Percentiles rank a stretch among this genome's conserved stretches.
Evolutionary conservation across 2,888 invertebrate species (phyloP).

Genomic region (Cerastoderma edule): DNA sequence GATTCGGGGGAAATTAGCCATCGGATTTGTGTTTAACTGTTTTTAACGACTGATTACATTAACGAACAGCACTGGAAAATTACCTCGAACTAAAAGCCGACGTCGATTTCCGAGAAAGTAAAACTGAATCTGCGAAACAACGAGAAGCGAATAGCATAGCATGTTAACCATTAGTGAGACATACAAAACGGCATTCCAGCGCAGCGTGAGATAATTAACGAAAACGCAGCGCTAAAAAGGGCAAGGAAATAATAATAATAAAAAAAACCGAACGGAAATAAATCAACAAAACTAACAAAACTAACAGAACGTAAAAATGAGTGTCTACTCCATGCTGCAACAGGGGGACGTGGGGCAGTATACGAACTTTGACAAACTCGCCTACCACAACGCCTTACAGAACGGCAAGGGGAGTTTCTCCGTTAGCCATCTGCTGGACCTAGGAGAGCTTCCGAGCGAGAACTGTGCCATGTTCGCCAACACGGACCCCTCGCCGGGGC

Average conservation of each 20-base stretch:
- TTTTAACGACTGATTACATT: slow-evolving; percentile 23
- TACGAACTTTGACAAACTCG: slow-evolving; percentile 72
- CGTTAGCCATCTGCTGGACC: slow-evolving; percentile 75
- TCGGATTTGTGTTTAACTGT: slow-evolving; percentile 7
- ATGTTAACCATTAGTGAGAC: slow-evolving; percentile 46
- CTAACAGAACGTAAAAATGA: slow-evolving; percentile 67
- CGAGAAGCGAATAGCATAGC: slow-evolving; percentile 37
- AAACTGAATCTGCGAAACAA: not conserved
- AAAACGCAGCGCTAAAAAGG: slow-evolving; percentile 33
- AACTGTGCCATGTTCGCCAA: slow-evolving; percentile 77
- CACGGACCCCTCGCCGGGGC: slow-evolving; percentile 71
- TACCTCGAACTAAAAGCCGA: slow-evolving; percentile 17
- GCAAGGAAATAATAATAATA: slow-evolving; percentile 8
- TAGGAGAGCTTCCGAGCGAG: slow-evolving; percentile 76
- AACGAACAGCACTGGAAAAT: slow-evolving; percentile 17
- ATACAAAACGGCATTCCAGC: slow-evolving; percentile 51
- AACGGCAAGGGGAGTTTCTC: slow-evolving; percentile 76
- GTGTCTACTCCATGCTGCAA: slow-evolving; percentile 67
- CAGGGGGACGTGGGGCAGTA: slow-evolving; percentile 69
- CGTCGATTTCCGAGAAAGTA: slow-evolving; percentile 3
- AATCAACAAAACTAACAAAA: slow-evolving; percentile 2
- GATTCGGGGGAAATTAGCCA: slow-evolving; percentile 31
- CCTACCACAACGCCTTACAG: slow-evolving; percentile 70
- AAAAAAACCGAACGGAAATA: not conserved
- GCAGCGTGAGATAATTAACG: slow-evolving; percentile 53